A percentile compares a stretch with the other conserved stretches of the same genome.
Conservation (phyloP, 2,113 vertebrate species). For the human region DNA sequence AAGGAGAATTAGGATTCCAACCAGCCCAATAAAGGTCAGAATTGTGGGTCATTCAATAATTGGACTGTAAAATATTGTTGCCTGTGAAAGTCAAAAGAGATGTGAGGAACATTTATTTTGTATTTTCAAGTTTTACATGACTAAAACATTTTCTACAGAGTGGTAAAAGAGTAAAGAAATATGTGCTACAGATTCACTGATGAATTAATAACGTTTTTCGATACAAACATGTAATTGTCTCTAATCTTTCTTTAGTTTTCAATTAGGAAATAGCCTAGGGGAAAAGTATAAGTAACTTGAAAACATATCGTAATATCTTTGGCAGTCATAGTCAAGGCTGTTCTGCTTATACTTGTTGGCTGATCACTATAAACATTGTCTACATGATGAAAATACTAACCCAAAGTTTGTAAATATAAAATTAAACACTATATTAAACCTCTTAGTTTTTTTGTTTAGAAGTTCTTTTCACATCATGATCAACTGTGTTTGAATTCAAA, state of each 20-base stretch:
- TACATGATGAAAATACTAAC: constrained; percentile 22
- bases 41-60: neutral
- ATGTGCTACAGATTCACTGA: neutral
- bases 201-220: neutral
- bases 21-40: neutral
- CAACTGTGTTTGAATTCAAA: constrained; percentile 58
- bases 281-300: constrained; percentile 7
- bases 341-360: neutral
- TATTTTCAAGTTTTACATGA: neutral
- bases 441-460: constrained; percentile 22
- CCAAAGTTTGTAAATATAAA: constrained; percentile 48
- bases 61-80: neutral
- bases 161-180: neutral
- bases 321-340: neutral
- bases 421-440: constrained; percentile 35
- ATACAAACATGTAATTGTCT: neutral
- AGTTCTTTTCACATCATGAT: constrained; percentile 20
- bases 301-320: neutral
- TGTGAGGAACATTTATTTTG: neutral
- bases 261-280: neutral
- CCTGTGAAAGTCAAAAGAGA: neutral
- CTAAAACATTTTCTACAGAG: neutral
- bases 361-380: neutral
- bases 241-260: constrained; percentile 16
- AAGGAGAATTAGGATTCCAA: neutral